Evolutionary conservation across 2,113 vertebrate species (phyloP), one percentile per base, ranked within the genome.

Genomic region (Percina caprodes): DNA sequence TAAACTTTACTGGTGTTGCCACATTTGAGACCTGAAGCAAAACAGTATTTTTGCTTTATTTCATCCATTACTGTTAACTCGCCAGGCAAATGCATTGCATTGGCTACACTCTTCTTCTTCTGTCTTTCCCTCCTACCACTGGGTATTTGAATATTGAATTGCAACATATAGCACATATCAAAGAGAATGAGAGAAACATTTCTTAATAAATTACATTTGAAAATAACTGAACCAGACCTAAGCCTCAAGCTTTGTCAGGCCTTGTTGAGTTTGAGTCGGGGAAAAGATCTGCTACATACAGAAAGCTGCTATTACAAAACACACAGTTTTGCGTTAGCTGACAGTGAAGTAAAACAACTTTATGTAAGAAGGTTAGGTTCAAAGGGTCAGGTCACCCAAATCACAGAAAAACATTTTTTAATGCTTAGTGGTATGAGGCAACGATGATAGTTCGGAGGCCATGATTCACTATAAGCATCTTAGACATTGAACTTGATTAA

Each of bases 121-220:
- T 42, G 9, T 42, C 59, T 35, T 49, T 60, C 72, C 26, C 46
- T 61, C 26, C 23, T 75, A 18, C 23, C 73, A 54, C 8, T 18
- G 23, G n/a, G 21, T 4, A 69, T 80, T 72, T 84, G 58, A 63
- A 77, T 84, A 74, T 65, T 67, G 59, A 81, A 74, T 56, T 71
- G 48, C 30, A 56, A 70, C 59, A 70, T 45, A 74, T 78, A 58
- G 74, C 52, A 78, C 66, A 78, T 48, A 78, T 74, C 52, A 59
- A 35, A 48, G n/a, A 71, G 21, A 56, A 56, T 49, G 39, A 63
- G n/a, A 19, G 42, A 58, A 12, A 52, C 61, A 63, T 78, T 49
- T 71, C 49, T 49, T 54, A 48, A 75, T 68, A 61, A 67, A 75
- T 84, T 66, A 51, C 33, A 60, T 78, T 56, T 70, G 21, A 59